Evolutionary conservation across 2,113 vertebrate genomes (phyloP).

Genomic region (Eublepharis macularius): DNA sequence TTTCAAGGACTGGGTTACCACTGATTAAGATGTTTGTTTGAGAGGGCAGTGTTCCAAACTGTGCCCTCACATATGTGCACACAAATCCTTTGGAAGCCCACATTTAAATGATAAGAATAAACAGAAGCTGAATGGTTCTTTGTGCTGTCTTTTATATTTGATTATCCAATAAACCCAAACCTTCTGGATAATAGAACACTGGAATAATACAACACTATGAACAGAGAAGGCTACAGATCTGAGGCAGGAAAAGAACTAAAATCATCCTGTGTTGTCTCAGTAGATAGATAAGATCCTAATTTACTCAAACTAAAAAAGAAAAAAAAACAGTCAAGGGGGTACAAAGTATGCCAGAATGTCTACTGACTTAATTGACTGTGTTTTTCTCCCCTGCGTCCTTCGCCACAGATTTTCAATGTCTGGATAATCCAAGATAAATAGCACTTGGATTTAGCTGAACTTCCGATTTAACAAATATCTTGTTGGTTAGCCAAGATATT

Average conservation of each 20-base stretch:
- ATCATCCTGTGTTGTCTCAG: not conserved
- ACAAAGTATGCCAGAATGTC: not conserved
- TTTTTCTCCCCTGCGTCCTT: not conserved
- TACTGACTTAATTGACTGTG: not conserved
- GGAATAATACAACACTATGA: not conserved
- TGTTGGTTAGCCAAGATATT: not conserved
- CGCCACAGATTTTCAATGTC: not conserved
- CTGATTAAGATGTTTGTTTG: conserved; percentile 39
- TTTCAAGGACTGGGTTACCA: conserved; percentile 58
- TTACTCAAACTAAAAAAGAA: not conserved
- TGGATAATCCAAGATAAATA: not conserved
- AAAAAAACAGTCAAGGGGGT: not conserved
- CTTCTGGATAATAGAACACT: not conserved
- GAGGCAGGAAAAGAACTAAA: not conserved
- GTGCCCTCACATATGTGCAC: conserved; percentile 28
- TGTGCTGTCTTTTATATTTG: not conserved
- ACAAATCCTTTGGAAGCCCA: conserved; percentile 27
- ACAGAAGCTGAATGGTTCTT: not conserved
- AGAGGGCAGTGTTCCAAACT: conserved; percentile 44
- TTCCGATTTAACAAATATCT: not conserved
- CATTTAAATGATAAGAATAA: conserved; percentile 29
- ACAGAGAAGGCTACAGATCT: not conserved
- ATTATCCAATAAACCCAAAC: not conserved
- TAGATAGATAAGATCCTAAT: not conserved
- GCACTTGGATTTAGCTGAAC: not conserved